These are phyloP conservation scores for Trichacis sp. DNA, from an alignment of 2,888 invertebrate species.

Conservation along the genomic window DNA sequence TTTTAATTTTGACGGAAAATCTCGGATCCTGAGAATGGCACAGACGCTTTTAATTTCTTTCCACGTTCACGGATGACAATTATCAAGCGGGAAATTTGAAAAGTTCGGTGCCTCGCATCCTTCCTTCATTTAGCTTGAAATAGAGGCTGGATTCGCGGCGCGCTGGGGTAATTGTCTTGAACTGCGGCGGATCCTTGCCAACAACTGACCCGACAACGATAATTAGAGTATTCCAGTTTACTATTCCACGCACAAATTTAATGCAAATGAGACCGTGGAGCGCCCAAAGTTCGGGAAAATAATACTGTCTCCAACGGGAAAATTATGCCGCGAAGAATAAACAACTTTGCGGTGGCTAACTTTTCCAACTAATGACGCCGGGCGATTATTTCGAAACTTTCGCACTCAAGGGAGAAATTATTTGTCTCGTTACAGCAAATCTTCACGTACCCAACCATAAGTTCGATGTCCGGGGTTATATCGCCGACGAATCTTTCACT, in stretches of 20 bases:
- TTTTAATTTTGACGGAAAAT: too few relatives aligned
- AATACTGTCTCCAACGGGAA: conserved; percentile 7
- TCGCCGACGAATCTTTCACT: conserved; percentile 89
- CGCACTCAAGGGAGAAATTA: background rate
- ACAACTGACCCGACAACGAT: conserved; percentile 32
- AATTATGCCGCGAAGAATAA: background rate
- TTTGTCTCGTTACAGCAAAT: conserved; percentile 75
- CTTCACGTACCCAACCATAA: conserved; percentile 90
- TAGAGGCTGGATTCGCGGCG: conserved; percentile 27
- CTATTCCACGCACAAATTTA: conserved; percentile 39
- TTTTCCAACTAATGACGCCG: background rate
- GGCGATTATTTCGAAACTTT: background rate
- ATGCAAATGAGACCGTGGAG: conserved; percentile 40
- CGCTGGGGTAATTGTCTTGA: conserved; percentile 39
- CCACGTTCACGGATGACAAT: conserved; percentile 35
- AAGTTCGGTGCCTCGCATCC: conserved; percentile 35
- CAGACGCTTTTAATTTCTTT: conserved; percentile 31
- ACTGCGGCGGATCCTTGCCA: conserved; percentile 39
- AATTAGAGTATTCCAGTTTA: conserved; percentile 38
- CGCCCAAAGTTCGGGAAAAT: conserved; percentile 27
- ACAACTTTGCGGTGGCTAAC: background rate
- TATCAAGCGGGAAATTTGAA: conserved; percentile 42
- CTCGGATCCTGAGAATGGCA: too few relatives aligned
- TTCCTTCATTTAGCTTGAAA: conserved; percentile 25
- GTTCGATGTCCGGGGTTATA: conserved; percentile 89